Evolutionary conservation across 2,797 vertebrate species (phyloP), one percentile per base, ranked within the genome.

Genomic region (Botia almorhae): DNA sequence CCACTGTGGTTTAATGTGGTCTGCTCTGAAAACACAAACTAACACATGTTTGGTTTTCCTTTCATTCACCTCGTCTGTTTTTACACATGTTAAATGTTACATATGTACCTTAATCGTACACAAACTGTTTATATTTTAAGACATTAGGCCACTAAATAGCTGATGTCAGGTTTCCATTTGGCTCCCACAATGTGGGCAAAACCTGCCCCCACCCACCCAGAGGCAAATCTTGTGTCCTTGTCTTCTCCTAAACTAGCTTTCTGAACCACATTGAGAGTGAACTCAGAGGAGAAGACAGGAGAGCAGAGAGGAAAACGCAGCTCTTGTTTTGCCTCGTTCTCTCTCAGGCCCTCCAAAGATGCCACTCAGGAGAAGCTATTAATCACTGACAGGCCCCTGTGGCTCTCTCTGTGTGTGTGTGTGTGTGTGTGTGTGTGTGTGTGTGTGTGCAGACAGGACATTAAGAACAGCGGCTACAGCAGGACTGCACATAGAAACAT

Each of bases 281-380:
- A 72, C 46, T 23, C 77, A 50, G 39, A 67, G n/a, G 68, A 17
- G 69, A 78, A 75, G 81, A 80, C 69, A 76, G 68, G 23, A 58
- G 61, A 76, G 67, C 48, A 14, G 67, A 70, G 74, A 56, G 68
- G 74, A 76, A 80, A 75, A 83, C 74, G 55, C n/a, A 73, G 75
- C 67, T 74, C 61, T 81, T 83, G 84, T 82, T 85, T 83, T 76
- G 76, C 78, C 78, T 80, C 51, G 65, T 74, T 79, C 76, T 85
- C 84, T 85, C 82, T 81, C 82, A 56, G 79, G 84, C 82, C 84
- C 84, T 79, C 84, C 84, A 82, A 83, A 83, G 82, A 85, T 85
- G 84, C 84, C 84, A 85, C 84, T 85, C 82, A 82, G 84, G 84
- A 83, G 82, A 85, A 67, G 76, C 84, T 82, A 85, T 85, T 85